Evolutionary conservation across 1,140 invertebrate genomes (phyloP), one percentile per base, ranked within the genome.

Genomic region (Halesus radiatus): DNA sequence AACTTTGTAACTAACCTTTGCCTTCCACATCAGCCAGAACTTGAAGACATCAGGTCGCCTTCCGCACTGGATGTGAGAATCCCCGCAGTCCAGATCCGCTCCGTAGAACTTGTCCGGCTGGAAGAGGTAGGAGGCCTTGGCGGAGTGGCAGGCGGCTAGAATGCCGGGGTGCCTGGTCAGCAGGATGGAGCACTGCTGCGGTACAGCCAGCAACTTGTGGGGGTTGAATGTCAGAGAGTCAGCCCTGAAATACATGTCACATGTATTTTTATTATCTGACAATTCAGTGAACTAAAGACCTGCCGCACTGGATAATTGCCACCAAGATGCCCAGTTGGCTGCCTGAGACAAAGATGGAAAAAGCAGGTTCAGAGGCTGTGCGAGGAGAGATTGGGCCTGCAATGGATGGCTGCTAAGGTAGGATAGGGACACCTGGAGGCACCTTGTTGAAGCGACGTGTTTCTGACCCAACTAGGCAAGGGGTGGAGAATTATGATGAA

Each of bases 21-120:
- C 96, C 85, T 97, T 96, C 98, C 98, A 99, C 97, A 98, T 98
- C 81, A 98, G 94, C 98, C 98, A 99, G 85, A 98, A 96, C 87
- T 99, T 99, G 62, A 98, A 91, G 3, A 98, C 95, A 85, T 99
- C 98, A 18, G 97, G 97, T 79, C 96, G 92, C 15, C 98, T 90
- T 0, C 98, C 98, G 85, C 98, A 98, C 85, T 93, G 92, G 18
- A 99, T 94, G 80, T 98, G 95, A 85, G 98, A 98, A 86, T 99
- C 98, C 0, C 98, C 98, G 0, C 94, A 96, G 85, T 98, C 97
- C 84, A 93, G 98, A 3, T 91, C 91, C 0, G 96, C 94, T 85
- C 98, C 96, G 87, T 99, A 99, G 85, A 98, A 97, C 89, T 99
- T 99, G 87, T 98, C 97, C 85, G 97, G 95, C 88, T 98, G 97